Percentiles rank a stretch among this genome's conserved stretches.
These are phyloP conservation scores for Thymelicus sylvestris DNA, from an alignment of 2,888 invertebrate genomes.

Conservation along the genomic window DNA sequence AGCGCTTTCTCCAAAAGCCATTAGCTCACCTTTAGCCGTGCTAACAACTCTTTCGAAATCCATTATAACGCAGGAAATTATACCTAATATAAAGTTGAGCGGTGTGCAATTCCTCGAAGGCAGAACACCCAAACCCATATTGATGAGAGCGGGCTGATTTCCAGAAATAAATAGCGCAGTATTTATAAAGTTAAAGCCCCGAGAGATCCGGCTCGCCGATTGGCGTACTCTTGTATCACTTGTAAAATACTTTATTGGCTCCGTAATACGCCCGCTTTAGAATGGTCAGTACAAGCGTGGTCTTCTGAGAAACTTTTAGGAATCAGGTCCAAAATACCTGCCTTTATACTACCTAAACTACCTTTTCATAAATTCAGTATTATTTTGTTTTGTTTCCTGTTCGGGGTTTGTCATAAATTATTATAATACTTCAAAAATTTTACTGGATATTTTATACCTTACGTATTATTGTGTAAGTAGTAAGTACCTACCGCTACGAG, in stretches of 20 bases:
- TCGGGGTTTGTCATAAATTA: no score
- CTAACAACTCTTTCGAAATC: background rate
- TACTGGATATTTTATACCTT: no score
- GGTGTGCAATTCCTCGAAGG: conserved; percentile 36
- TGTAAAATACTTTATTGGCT: conserved; percentile 83
- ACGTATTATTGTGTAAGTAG: no score
- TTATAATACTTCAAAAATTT: no score
- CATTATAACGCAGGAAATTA: conserved; percentile 20
- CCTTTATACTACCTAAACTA: no score
- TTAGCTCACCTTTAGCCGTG: background rate
- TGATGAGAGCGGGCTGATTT: conserved; percentile 77
- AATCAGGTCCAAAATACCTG: background rate
- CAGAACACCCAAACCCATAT: conserved; percentile 55
- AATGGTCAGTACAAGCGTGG: conserved; percentile 7
- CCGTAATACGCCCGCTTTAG: conserved; percentile 49
- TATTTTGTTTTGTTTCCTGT: no score
- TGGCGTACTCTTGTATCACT: conserved; percentile 80
- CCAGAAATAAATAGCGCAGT: conserved; percentile 83
- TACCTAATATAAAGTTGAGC: conserved; percentile 26
- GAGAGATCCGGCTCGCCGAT: conserved; percentile 74
- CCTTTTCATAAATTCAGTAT: no score
- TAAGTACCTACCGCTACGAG: no score
- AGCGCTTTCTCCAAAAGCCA: background rate
- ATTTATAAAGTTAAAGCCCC: conserved; percentile 81
- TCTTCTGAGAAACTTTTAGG: background rate